These are phyloP conservation scores for Mormoops blainvillei DNA, from an alignment of 2,113 vertebrate species.

Conservation along the genomic window DNA sequence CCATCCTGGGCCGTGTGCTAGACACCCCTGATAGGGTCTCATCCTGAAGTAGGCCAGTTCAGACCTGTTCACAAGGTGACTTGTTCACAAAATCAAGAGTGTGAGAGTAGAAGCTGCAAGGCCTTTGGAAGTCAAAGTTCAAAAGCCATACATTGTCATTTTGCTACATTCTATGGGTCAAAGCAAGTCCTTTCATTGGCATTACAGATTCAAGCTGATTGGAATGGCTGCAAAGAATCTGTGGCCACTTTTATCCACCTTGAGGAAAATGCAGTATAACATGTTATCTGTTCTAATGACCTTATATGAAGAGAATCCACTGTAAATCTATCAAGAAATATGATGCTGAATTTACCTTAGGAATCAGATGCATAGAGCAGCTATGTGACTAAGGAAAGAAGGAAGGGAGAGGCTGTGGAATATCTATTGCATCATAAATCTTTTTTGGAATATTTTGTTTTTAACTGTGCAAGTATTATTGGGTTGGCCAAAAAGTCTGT, in stretches of 20 bases:
- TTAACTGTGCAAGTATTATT: background rate
- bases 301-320: background rate
- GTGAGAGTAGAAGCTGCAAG: background rate
- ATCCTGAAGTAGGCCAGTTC: background rate
- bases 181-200: background rate
- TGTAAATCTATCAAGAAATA: background rate
- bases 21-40: background rate
- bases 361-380: background rate
- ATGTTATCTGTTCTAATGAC: background rate
- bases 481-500: too few species aligned
- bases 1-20: too few species aligned
- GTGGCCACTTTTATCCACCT: background rate
- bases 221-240: background rate
- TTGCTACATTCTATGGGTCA: background rate
- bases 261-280: background rate
- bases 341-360: background rate
- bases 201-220: background rate
- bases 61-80: background rate
- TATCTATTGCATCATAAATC: background rate
- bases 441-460: background rate
- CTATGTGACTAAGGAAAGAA: background rate
- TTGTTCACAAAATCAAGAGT: background rate
- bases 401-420: background rate
- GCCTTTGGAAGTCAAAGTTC: background rate
- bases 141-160: background rate